Conservation (phyloP, 2,888 invertebrate species). For the Lepidocyrtinus sp. region DNA sequence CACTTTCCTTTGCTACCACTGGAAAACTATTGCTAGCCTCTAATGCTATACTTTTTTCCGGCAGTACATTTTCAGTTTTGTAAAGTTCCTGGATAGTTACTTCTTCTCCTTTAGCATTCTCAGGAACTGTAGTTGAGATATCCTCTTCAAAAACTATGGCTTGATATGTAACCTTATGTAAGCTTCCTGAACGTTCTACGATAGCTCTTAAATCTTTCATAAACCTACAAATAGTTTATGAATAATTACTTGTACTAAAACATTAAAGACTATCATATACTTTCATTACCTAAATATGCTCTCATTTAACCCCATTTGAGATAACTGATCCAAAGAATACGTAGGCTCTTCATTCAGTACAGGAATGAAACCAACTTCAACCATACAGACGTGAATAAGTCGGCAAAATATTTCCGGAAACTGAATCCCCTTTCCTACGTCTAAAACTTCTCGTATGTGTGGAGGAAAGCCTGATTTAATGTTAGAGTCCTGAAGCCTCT, state of each 20-base stretch:
- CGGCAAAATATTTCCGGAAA: conserved; percentile 37
- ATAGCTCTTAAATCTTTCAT: not conserved
- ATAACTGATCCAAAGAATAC: not conserved
- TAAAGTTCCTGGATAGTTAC: not conserved
- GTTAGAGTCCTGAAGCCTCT: too few species aligned
- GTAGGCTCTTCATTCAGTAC: conserved; percentile 12
- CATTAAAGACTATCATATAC: not conserved
- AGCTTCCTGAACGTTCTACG: conserved; percentile 25
- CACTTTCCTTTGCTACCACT: conserved; percentile 37
- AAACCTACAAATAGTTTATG: too few species aligned
- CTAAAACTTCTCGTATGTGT: conserved; percentile 19
- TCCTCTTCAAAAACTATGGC: not conserved
- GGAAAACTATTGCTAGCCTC: not conserved
- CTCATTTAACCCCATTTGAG: not conserved
- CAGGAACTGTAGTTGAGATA: too few species aligned
- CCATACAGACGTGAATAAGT: conserved; percentile 42
- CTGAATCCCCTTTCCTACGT: conserved; percentile 25
- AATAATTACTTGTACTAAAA: not conserved
- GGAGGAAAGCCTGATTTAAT: conserved; percentile 18
- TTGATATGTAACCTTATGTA: conserved; percentile 34
- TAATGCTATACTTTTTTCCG: not conserved
- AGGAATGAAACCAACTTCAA: conserved; percentile 45
- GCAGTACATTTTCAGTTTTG: not conserved
- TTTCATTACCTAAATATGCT: conserved; percentile 25
- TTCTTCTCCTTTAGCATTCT: not conserved